Conservation (phyloP, 2,113 vertebrate species). For the Amphilophus citrinellus region DNA sequence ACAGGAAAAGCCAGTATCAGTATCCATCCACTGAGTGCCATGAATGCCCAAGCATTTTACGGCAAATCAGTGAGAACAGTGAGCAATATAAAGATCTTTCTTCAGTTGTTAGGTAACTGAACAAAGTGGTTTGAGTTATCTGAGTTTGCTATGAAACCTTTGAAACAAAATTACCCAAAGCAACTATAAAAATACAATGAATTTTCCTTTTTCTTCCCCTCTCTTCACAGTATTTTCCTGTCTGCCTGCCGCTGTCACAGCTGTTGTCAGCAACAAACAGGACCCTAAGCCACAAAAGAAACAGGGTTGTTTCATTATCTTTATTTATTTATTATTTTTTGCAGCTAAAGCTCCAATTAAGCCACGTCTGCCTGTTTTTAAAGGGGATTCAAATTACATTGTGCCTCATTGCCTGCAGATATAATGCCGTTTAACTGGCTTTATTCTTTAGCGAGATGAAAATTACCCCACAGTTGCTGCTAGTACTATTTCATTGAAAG, state of each 20-base stretch:
- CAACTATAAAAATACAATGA: background rate
- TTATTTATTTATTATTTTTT: constrained; percentile 5
- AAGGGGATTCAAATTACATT: constrained; percentile 40
- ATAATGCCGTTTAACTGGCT: constrained; percentile 32
- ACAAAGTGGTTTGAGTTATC: background rate
- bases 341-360: constrained; percentile 10
- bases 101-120: constrained; percentile 1
- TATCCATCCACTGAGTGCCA: background rate
- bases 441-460: constrained; percentile 1
- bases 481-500: background rate
- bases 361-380: constrained; percentile 26
- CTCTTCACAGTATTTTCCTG: background rate
- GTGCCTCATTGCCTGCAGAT: constrained; percentile 37
- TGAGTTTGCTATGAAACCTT: background rate
- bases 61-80: background rate
- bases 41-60: background rate
- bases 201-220: background rate
- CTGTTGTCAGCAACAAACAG: constrained; percentile 25
- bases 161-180: constrained; percentile 8
- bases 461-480: background rate
- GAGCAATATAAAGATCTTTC: background rate
- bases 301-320: constrained; percentile 5
- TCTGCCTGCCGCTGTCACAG: constrained; percentile 52
- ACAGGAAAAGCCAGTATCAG: background rate
- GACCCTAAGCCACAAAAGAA: constrained; percentile 13